Percentiles rank a stretch among this genome's conserved stretches.
phyloP scores from a whole-genome alignment of 2,113 vertebrate species.

The Ciconia boyciana region DNA sequence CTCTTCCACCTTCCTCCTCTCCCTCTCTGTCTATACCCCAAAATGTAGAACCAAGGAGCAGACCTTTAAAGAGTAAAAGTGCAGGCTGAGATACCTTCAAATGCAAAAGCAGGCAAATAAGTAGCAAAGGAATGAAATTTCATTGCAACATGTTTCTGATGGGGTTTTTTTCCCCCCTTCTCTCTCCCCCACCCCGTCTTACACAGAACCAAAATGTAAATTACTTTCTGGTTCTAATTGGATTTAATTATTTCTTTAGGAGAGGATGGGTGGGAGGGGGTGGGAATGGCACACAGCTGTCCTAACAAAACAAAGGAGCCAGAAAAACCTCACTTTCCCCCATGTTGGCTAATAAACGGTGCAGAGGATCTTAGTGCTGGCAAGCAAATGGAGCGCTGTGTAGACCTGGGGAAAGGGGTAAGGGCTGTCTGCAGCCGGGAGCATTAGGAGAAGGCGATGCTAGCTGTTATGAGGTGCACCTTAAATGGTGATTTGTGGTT shows the following conservation, averaged over 20 bases:
- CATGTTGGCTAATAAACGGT: background rate
- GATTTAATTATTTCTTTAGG: constrained; percentile 77
- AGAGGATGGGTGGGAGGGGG: constrained; percentile 57
- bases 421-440: background rate
- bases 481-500: background rate
- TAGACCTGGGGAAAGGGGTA: constrained; percentile 21
- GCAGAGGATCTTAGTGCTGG: constrained; percentile 29
- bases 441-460: background rate
- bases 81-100: constrained; percentile 4
- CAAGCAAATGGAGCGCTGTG: background rate
- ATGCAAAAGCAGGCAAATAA: constrained; percentile 63
- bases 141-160: background rate
- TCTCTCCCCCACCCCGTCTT: background rate
- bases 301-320: constrained; percentile 66
- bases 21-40: fast-evolving
- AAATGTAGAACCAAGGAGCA: constrained; percentile 9
- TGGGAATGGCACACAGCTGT: constrained; percentile 65
- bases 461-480: background rate
- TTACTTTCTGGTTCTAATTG: constrained; percentile 80
- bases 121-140: constrained; percentile 67
- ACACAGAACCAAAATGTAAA: constrained; percentile 78
- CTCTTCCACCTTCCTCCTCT: background rate
- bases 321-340: constrained; percentile 54
- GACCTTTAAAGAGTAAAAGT: constrained; percentile 38
- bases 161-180: background rate